Base-by-base conservation (phyloP, 1,140 invertebrate species). In the Meloidogyne floridensis region DNA sequence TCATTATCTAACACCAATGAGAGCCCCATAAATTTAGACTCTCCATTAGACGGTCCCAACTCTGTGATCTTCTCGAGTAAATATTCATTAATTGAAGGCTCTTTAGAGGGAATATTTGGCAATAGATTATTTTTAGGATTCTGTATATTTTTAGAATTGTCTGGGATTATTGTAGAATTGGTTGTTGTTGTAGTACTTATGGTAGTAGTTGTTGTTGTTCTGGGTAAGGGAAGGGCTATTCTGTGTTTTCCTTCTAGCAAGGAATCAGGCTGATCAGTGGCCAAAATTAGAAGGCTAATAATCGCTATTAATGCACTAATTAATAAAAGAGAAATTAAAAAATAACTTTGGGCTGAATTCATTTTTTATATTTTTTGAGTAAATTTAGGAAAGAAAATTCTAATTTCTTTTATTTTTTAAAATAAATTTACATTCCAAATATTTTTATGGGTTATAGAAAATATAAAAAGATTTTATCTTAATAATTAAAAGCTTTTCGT, bases 261-360 rank as follows among this genome's bases (percentile, higher is more conserved):
- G 10, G 77, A 69, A 72, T 79, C 77, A 51, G 77, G 77, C 54
- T 79, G 77, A 10, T 79, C 77, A 5, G 77, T 79, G 51, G 65
- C 77, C 13, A 79, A 53, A 11, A 79, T 79, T 11, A 79, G 8
- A 69, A 79, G 59, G n/a, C 69, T 72, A 8, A 51, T 69, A 72
- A 79, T 54, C n/a, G 77, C 65, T n/a, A 79, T 51, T 51, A 79
- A 18, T 65, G 77, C 77, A 51, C 65, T 79, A n/a, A 79, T 79
- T 53, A 79, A 72, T 72, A 79, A 47, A 15, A 79, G 18, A 4
- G 77, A 65, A 72, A 79, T 79, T 51, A 79, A 51, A 72, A 79
- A 79, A 69, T 65, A 79, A 47, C 59, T 32, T 20, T 79, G 77
- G 7, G 51, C 65, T 43, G 77, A 65, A 69, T 79, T 79, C 77